A percentile compares a stretch with the other conserved stretches of the same genome.
phyloP scores from a whole-genome alignment of 2,888 invertebrate genomes.

The Athalia cordata region DNA sequence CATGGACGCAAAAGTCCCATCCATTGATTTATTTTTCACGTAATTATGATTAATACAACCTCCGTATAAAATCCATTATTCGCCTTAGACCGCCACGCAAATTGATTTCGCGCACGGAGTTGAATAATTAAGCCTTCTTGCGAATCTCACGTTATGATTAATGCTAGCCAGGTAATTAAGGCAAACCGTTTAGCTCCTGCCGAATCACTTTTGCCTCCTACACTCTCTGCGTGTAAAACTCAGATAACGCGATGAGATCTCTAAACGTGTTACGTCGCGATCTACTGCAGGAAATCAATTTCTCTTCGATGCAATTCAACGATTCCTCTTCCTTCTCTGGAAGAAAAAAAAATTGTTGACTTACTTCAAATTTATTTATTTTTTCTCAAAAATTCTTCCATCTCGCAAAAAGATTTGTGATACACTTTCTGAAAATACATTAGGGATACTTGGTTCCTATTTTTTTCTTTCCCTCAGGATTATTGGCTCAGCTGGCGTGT shows the following conservation, averaged over 20 bases:
- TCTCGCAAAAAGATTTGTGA: too few relatives aligned
- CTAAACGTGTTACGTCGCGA: not conserved
- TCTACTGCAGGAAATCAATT: too few relatives aligned
- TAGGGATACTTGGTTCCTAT: too few relatives aligned
- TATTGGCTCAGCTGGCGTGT: too few relatives aligned
- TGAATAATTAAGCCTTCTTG: constrained; percentile 46
- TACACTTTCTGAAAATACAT: too few relatives aligned
- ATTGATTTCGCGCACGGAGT: constrained; percentile 45
- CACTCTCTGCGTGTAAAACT: not conserved
- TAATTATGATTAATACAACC: constrained; percentile 38
- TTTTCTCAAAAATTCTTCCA: too few relatives aligned
- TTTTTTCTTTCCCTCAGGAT: too few relatives aligned
- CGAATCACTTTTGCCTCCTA: constrained; percentile 27
- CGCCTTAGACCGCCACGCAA: constrained; percentile 33
- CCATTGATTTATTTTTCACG: constrained; percentile 31
- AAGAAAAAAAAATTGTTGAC: too few relatives aligned
- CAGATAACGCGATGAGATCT: not conserved
- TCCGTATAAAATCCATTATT: constrained; percentile 42
- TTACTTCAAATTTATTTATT: too few relatives aligned
- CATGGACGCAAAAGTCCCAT: constrained; percentile 28
- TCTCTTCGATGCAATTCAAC: too few relatives aligned
- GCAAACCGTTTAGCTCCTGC: constrained; percentile 33
- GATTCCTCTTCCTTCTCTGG: too few relatives aligned
- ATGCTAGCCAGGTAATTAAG: constrained; percentile 41
- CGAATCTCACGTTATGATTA: constrained; percentile 44